Base-by-base conservation (phyloP, 2,888 invertebrate species). In the Drosophila eohydei region DNA sequence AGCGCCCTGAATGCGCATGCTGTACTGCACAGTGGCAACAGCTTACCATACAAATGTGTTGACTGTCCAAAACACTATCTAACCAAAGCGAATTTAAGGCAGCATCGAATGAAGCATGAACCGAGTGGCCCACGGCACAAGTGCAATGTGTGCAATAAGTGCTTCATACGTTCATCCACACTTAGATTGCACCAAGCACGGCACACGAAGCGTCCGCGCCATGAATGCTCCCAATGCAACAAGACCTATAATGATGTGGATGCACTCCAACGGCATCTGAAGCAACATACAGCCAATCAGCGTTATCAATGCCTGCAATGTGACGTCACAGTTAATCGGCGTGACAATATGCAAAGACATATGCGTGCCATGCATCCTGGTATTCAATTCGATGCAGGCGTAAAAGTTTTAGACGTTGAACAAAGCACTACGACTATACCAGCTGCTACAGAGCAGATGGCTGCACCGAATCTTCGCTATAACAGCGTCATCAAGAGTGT, bases 281-380 rank as follows among this genome's bases (percentile, higher is more conserved):
- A 95, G 21, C 83, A 83, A 9, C 86, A 87, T 43, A 40, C 54
- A 6, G 21, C 59, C 1, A 55, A 40, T 26, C 52, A 69, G 2
- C 95, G 95, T 4, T 97, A 95, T 88, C 94, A 94, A 26, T 97
- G 97, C 90, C 94, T 94, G 72, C 94, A 95, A 32, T 97, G 97
- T 91, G 94, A 94, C 41, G 95, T 95, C 9, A 94, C 94, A 44
- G 97, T 97, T 89, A 93, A 95, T 50, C 94, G 97, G 68, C 96
- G 96, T 90, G 97, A 97, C 91, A 97, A 97, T 90, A 93, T 97
- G 69, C 94, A 95, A 70, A 94, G 97, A 0, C 97, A 97, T 91
- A 94, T 96, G 65, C 94, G 95, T 61, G 96, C 96, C 91, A 95
- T 96, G 61, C 97, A 97, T 91, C 95, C 95, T 0, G 94, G 93